A percentile compares a stretch with the other conserved stretches of the same genome.
Evolutionary conservation across 2,797 vertebrate genomes (phyloP).

Genomic region (Erpetoichthys calabaricus): DNA sequence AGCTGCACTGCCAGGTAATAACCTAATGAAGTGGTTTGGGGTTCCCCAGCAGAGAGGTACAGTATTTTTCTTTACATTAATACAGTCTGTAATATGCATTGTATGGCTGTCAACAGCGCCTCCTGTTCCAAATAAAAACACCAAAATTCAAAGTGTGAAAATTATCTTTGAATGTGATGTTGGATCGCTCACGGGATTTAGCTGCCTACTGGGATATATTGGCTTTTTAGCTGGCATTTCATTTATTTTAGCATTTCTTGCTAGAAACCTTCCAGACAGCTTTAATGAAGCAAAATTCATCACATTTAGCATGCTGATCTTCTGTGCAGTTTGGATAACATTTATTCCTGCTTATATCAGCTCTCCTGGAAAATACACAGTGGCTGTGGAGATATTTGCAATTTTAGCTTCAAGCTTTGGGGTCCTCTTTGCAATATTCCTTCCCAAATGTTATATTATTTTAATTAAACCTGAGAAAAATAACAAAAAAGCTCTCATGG

Average conservation of each 20-base stretch:
- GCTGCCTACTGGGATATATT: constrained; percentile 49
- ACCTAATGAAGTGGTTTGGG: constrained; percentile 46
- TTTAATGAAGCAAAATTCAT: constrained; percentile 55
- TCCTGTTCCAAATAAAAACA: constrained; percentile 34
- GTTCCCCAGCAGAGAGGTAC: constrained; percentile 37
- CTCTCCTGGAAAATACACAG: constrained; percentile 46
- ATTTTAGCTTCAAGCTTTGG: constrained; percentile 47
- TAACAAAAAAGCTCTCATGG: constrained; percentile 32
- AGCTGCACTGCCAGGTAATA: constrained; percentile 38
- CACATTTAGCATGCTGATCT: constrained; percentile 55
- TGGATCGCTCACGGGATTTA: constrained; percentile 44
- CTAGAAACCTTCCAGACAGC: constrained; percentile 44
- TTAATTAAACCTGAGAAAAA: constrained; percentile 43
- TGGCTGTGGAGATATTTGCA: constrained; percentile 50
- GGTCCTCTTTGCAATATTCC: constrained; percentile 49
- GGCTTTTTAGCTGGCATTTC: constrained; percentile 43
- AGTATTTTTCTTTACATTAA: constrained; percentile 34
- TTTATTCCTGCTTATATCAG: constrained; percentile 52
- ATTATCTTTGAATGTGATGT: constrained; percentile 41
- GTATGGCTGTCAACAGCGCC: constrained; percentile 39
- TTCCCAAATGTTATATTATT: constrained; percentile 48
- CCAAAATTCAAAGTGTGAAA: constrained; percentile 26
- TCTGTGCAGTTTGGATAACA: constrained; percentile 53
- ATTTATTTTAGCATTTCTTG: constrained; percentile 43
- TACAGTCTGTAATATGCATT: constrained; percentile 43